A percentile compares a stretch with the other conserved stretches of the same genome.
Evolutionary conservation across 2,113 vertebrate species (phyloP).

Genomic region (Toxotes jaculatrix): DNA sequence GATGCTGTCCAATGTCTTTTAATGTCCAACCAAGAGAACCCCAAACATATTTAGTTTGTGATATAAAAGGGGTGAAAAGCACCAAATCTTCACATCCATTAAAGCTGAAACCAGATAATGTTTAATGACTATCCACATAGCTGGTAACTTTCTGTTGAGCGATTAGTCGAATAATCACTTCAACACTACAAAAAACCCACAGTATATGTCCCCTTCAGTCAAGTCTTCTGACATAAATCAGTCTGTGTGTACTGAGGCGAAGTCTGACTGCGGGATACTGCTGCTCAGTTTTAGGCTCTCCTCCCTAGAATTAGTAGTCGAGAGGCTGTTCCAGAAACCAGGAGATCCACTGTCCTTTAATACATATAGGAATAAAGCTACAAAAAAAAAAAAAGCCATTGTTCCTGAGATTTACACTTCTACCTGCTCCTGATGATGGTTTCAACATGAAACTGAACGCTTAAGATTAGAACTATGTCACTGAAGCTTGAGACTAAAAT

Average conservation of each 20-base stretch:
- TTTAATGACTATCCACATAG: neutral
- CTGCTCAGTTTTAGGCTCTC: neutral
- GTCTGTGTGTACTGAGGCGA: neutral
- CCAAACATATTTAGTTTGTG: neutral
- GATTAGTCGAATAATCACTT: neutral
- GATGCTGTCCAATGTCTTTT: too few species aligned
- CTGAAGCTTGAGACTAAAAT: neutral
- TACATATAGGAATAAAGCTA: neutral
- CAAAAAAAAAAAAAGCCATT: neutral
- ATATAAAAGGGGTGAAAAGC: neutral
- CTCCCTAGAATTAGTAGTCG: neutral
- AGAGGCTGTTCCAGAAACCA: neutral
- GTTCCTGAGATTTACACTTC: neutral
- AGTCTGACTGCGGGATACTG: neutral
- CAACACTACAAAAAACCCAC: neutral
- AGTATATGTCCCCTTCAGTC: neutral
- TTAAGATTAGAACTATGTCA: neutral
- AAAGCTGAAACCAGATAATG: neutral
- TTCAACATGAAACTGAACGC: neutral
- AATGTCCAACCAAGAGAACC: neutral
- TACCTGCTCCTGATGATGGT: neutral
- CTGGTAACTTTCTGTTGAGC: neutral
- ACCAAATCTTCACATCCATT: neutral
- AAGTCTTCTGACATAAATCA: neutral
- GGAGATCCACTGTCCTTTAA: neutral